Conservation (phyloP, 2,113 vertebrate genomes). For the Poeciliopsis retropinna region DNA sequence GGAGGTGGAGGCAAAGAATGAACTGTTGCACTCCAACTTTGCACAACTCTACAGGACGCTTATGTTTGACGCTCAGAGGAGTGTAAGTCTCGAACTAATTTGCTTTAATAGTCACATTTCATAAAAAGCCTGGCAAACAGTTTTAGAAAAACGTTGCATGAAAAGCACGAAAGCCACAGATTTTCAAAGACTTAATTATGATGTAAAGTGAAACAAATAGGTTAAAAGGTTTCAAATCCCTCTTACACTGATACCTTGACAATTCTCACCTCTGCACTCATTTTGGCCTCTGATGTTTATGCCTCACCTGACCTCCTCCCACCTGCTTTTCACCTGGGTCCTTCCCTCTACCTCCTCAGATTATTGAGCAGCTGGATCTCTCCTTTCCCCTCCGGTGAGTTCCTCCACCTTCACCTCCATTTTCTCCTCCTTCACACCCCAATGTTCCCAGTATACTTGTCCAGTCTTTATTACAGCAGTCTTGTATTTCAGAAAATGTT, state of each 20-base stretch:
- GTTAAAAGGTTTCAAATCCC: neutral
- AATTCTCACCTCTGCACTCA: conserved; percentile 38
- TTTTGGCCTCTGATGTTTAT: conserved; percentile 43
- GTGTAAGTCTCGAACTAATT: conserved; percentile 74
- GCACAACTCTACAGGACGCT: conserved; percentile 88
- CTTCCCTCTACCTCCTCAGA: conserved; percentile 72
- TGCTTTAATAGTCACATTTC: neutral
- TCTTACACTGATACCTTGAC: neutral
- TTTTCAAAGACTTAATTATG: neutral
- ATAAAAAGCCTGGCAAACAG: neutral
- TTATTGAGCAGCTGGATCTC: conserved; percentile 88
- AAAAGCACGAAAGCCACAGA: neutral
- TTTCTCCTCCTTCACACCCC: conserved; percentile 26
- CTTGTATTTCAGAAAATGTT: conserved; percentile 9
- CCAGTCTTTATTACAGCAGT: conserved; percentile 3
- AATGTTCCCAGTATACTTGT: neutral
- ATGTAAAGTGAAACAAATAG: neutral
- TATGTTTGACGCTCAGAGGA: conserved; percentile 89
- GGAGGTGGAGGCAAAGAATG: conserved; percentile 86
- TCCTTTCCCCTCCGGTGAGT: conserved; percentile 88
- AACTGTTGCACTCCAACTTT: conserved; percentile 85
- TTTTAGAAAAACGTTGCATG: neutral
- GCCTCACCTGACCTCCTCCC: conserved; percentile 48
- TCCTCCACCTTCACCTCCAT: conserved; percentile 40
- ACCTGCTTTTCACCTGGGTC: conserved; percentile 49